These are phyloP conservation scores for Morpho achilles DNA, from an alignment of 2,888 invertebrate genomes.

Conservation along the genomic window DNA sequence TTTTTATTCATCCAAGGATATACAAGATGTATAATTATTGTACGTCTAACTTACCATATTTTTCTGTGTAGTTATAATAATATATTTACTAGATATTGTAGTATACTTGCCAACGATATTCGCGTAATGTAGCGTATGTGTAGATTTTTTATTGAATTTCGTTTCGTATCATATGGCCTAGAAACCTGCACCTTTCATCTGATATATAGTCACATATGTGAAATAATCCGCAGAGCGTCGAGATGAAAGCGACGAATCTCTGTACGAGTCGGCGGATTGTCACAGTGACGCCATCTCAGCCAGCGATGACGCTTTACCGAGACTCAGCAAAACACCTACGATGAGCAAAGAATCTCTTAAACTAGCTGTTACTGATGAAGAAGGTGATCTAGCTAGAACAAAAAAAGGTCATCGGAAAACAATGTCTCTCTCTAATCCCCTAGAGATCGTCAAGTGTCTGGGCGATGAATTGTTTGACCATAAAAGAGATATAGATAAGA, in stretches of 20 bases:
- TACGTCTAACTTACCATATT: not conserved
- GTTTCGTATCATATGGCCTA: slow-evolving; percentile 20
- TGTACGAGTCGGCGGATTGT: slow-evolving; percentile 72
- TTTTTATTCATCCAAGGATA: not conserved
- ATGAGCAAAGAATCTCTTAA: slow-evolving; percentile 72
- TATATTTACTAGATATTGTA: not conserved
- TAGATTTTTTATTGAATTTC: not conserved
- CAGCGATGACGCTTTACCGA: slow-evolving; percentile 63
- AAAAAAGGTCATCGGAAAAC: slow-evolving; percentile 72
- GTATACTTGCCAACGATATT: slow-evolving; percentile 8
- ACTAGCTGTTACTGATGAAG: slow-evolving; percentile 69
- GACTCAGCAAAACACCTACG: slow-evolving; percentile 61
- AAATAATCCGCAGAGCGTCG: slow-evolving; percentile 51
- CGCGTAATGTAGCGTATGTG: slow-evolving; percentile 7
- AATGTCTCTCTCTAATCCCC: slow-evolving; percentile 70
- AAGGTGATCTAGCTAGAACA: slow-evolving; percentile 49
- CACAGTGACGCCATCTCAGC: slow-evolving; percentile 70
- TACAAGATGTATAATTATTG: not conserved
- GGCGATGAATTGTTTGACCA: slow-evolving; percentile 72
- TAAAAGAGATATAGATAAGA: slow-evolving; percentile 60
- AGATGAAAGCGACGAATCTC: slow-evolving; percentile 72
- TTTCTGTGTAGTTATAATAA: not conserved
- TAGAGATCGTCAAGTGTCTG: slow-evolving; percentile 68
- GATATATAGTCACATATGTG: slow-evolving; percentile 16
- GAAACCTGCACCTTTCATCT: slow-evolving; percentile 20